These are phyloP conservation scores for Heteractis magnifica DNA, from an alignment of 92 coral and sea anemone genomes.

Conservation along the genomic window DNA sequence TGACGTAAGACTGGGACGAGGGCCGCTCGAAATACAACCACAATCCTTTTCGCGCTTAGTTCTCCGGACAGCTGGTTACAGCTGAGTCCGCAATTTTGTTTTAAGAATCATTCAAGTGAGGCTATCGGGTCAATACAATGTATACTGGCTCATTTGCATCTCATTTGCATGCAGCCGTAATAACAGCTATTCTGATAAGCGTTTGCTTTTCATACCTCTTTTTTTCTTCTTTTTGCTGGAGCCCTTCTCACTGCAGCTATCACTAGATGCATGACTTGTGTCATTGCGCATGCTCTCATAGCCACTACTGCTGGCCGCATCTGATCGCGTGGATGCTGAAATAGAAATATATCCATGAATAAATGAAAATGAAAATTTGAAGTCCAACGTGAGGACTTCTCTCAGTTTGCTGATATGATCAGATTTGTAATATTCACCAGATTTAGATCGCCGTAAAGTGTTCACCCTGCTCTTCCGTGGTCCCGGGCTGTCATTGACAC, in stretches of 20 bases:
- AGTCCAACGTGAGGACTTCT: not conserved
- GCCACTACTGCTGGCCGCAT: slow-evolving; percentile 98
- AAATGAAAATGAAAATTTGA: not conserved
- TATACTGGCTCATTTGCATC: too few species aligned
- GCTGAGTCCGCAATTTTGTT: too few species aligned
- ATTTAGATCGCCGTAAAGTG: slow-evolving; percentile 65
- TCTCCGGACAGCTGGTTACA: too few species aligned
- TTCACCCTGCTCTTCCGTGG: slow-evolving; percentile 71
- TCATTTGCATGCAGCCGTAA: too few species aligned
- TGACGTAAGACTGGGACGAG: too few species aligned
- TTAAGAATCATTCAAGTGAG: too few species aligned
- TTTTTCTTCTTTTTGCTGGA: slow-evolving; percentile 54
- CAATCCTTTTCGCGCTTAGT: too few species aligned
- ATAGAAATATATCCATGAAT: not conserved
- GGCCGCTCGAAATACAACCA: too few species aligned
- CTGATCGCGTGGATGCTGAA: slow-evolving; percentile 83
- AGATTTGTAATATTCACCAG: slow-evolving; percentile 36
- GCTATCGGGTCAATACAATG: too few species aligned
- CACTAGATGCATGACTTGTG: slow-evolving; percentile 86
- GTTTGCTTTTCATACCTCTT: slow-evolving; percentile 35
- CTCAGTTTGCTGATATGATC: too few species aligned
- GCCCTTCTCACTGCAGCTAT: slow-evolving; percentile 94
- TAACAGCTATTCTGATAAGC: not conserved
- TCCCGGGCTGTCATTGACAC: slow-evolving; percentile 83
- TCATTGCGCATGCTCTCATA: slow-evolving; percentile 97